Evolutionary conservation across 2,888 invertebrate genomes (phyloP), one percentile per base, ranked within the genome.

Genomic region (Nemotelus nigrinus): DNA sequence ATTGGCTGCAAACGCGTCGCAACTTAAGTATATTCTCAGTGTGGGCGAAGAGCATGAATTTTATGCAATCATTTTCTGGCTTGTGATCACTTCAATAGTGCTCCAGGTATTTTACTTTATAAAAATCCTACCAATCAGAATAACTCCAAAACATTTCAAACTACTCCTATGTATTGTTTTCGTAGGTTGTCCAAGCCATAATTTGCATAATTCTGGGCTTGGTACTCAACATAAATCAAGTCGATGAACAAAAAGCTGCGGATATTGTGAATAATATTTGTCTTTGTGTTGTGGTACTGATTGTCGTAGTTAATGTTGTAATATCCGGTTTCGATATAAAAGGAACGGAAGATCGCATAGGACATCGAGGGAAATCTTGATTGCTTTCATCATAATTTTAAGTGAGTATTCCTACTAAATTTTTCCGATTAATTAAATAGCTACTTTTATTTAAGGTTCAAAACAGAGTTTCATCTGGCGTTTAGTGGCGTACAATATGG

Each of bases 301-400:
- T 79, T 60, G 78, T 79, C 41, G 78, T 78, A 2, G 67, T 81
- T 48, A 80, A 80, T 76, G 76, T 80, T 55, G 64, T 81, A 39
- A 78, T 81, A 63, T 72, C 78, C 65, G 80, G 77, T 39, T 81
- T 81, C 63, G 80, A 81, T 79, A 79, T 81, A 48, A 79, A 76
- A 79, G 60, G 77, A 47, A 8, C 65, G 4, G 76, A 77, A 1
- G 58, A 68, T 50, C 10, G 4, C n/a, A 41, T 41, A 10, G 41
- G 8, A 41, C n/a, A 7, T 5, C 7, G 25, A 41, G 39, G 43
- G n/a, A 63, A 63, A 6, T 47, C 47, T 6, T 72, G 57, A 72
- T 72, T 3, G 45, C 2, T 55, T 43, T 70, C 7, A 25, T 25
- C 3, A 55, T 43, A 70, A 43, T 41, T 53, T 53, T 8, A 70